Percentiles rank a stretch among this genome's conserved stretches.
Conservation (phyloP, 92 coral and sea anemone species). For the Heliopora coerulea region DNA sequence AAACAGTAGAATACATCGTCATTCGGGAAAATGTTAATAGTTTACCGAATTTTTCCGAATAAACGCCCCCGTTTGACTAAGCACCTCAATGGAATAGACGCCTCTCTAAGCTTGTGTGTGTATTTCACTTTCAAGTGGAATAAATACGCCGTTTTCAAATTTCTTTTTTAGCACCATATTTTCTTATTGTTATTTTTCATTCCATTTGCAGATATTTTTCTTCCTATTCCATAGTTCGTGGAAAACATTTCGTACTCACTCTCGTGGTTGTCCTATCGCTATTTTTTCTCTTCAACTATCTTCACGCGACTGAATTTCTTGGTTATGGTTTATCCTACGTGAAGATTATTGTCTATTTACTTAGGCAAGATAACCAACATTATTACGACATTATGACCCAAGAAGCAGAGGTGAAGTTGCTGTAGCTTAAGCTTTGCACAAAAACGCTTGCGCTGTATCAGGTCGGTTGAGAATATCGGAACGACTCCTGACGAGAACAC, state of each 20-base stretch:
- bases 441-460: too few species aligned
- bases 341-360: constrained; percentile 10
- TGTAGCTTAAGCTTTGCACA: too few species aligned
- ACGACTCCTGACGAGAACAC: too few species aligned
- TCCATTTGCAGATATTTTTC: not conserved
- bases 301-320: constrained; percentile 12
- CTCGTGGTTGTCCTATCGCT: not conserved
- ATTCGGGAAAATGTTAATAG: too few species aligned
- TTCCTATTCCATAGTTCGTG: not conserved
- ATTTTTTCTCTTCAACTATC: not conserved
- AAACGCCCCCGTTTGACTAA: too few species aligned
- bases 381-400: constrained; percentile 31
- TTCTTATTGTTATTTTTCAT: not conserved
- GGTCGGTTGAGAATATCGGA: too few species aligned
- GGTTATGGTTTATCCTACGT: constrained; percentile 19
- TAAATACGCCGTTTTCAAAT: too few species aligned
- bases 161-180: not conserved
- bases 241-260: not conserved
- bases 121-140: too few species aligned
- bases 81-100: too few species aligned
- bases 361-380: constrained; percentile 34
- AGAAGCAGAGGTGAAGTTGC: constrained; percentile 33
- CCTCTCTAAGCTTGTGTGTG: too few species aligned
- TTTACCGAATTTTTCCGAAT: too few species aligned
- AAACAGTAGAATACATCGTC: too few species aligned